Evolutionary conservation across 2,888 invertebrate genomes (phyloP), one percentile per base, ranked within the genome.

Genomic region (Acrocyrtus sp.): DNA sequence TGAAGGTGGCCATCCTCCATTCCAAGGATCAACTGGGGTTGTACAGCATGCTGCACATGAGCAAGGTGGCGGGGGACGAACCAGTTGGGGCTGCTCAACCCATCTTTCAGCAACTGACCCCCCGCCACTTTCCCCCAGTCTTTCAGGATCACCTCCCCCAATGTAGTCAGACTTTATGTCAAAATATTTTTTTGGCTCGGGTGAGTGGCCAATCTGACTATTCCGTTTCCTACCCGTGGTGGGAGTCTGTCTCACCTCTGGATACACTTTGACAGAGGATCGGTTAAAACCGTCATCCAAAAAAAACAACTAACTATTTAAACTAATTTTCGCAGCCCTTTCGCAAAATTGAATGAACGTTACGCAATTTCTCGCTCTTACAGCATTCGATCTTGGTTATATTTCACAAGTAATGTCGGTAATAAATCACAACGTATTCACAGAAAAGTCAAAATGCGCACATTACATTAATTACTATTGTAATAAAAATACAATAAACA

Each of bases 51-150:
- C 80, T 19, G 80, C 78, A 73, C 79, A 80, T 5, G 80, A 78
- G 67, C 80, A 80, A 48, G 79, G 77, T 21, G 79, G 80, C 65
- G 80, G 83, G 83, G 84, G 83, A 83, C 82, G 82, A 81, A 82
- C 84, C 85, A 84, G 85, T 83, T 84, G 80, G 84, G 84, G 85
- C 83, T 84, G 80, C 84, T 86, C 86, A 85, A 86, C 85, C 85
- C 86, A 85, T 85, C 85, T 86, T 85, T 86, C 86, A 81, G 82
- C 84, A 83, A 83, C 83, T 83, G 74, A 76, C 72, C 77, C 66
- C 77, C 81, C 81, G 75, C 81, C 80, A 76, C 79, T 81, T 51
- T 77, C 81, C 63, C 78, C 79, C 62, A 76, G 69, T 65, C 76
- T 76, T 29, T 80, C 79, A 72, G 75, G 75, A 69, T 77, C 77